These are phyloP conservation scores for Tenebrosternarchus preto DNA, from an alignment of 2,113 vertebrate species.

Conservation along the genomic window DNA sequence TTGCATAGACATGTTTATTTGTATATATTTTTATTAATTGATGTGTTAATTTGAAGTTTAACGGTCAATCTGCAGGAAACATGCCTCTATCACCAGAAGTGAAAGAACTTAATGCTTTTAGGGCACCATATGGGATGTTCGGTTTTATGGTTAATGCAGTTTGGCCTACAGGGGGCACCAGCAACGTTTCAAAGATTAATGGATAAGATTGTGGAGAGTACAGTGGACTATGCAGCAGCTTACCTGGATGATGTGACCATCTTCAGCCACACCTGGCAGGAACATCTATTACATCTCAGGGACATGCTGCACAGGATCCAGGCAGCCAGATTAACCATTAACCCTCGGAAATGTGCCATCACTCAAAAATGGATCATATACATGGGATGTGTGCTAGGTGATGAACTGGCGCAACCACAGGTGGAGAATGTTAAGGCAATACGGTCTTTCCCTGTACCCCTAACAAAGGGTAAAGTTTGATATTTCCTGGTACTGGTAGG, in stretches of 20 bases:
- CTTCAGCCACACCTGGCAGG: conserved; percentile 11
- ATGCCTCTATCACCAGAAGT: background rate
- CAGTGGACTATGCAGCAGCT: background rate
- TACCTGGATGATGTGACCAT: background rate
- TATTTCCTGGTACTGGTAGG: no score
- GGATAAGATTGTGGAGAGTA: background rate
- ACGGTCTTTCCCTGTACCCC: no score
- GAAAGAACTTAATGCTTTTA: background rate
- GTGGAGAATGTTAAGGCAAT: no score
- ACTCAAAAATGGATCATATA: background rate
- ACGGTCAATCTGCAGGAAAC: no score
- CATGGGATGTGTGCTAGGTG: background rate
- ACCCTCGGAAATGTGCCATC: conserved; percentile 30
- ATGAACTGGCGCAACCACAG: no score
- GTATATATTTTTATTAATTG: no score
- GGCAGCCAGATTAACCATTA: conserved; percentile 24
- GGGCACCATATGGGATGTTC: background rate
- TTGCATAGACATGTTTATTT: no score
- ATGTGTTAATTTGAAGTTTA: no score
- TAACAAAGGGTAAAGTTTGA: no score
- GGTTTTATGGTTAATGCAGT: background rate
- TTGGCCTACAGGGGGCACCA: background rate
- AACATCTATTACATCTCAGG: conserved; percentile 11
- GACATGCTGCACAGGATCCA: background rate
- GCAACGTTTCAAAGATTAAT: conserved; percentile 9